Evolutionary conservation across 92 coral and sea anemone species (phyloP), one percentile per base, ranked within the genome.

Genomic region (Galaxea fascicularis): DNA sequence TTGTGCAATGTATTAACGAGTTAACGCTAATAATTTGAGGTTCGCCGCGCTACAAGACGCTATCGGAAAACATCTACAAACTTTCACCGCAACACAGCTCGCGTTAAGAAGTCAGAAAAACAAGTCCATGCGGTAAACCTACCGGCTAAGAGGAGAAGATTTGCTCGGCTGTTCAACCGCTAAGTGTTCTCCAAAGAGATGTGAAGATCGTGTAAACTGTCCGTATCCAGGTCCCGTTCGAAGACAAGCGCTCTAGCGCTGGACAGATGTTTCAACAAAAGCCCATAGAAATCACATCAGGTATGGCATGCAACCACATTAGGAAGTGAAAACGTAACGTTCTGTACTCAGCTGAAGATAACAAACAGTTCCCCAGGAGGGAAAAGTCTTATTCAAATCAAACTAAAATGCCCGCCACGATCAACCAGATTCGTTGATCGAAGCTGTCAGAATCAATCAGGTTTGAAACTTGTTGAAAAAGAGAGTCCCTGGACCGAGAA

Each of bases 381-480:
- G 45, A 25, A 56, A 82, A 22, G 15, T 30, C 57, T 57, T 56
- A 53, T 83, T 83, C 81, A 83, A 75, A 83, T 73, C 47, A 21
- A 26, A 45, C 30, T 8, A 29, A 28, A 83, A 44, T 73, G 82
- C 87, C 86, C 87, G 87, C 87, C 87, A 83, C 87, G 41, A 82
- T 45, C 59, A 59, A 83, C 15, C 64, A 28, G 79, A 74, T 83
- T 83, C 87, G 87, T 83, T 83, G 81, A 74, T 46, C 49, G 44
- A 72, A 63, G 74, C 87, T 83, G 87, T 83, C 87, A 83, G 63
- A 73, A 62, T 73, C 74, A 83, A 73, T 83, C 87, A 83, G 65
- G 81, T 83, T 83, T 83, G 73, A 75, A 79, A 83, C 85, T 28
- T 1, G 60, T 18, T 26, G 22, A 47, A 13, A 14, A 27, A 13